Percentiles rank a stretch among this genome's conserved stretches.
Conservation (phyloP, 2,888 invertebrate genomes). For the Xanthostigma xanthostigma region DNA sequence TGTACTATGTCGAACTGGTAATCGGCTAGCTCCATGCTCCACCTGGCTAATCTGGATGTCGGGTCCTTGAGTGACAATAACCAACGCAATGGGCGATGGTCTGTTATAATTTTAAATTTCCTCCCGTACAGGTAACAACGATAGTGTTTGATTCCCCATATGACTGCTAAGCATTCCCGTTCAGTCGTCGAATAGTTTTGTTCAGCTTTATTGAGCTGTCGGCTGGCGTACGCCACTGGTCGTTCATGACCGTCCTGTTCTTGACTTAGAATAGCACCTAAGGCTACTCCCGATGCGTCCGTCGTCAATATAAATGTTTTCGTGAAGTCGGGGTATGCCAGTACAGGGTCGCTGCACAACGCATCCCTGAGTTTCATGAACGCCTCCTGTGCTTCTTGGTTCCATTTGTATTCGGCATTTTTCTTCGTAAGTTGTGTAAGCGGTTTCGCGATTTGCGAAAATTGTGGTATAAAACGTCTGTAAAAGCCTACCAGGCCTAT, state of each 20-base stretch:
- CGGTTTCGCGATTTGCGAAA: conserved; percentile 11
- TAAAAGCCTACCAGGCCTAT: conserved; percentile 13
- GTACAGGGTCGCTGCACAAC: background rate
- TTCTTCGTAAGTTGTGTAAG: conserved; percentile 2
- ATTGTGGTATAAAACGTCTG: conserved; percentile 11
- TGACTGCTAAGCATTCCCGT: conserved; percentile 10
- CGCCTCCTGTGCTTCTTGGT: background rate
- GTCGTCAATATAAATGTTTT: conserved; percentile 8
- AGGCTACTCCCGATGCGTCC: conserved; percentile 11
- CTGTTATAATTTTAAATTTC: conserved; percentile 7
- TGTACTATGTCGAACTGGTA: too few relatives aligned
- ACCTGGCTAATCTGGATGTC: too few relatives aligned
- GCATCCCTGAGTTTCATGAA: background rate
- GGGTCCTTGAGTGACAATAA: too few relatives aligned
- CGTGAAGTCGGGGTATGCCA: background rate
- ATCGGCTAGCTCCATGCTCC: too few relatives aligned
- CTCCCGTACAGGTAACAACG: conserved; percentile 11
- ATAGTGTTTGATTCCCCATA: conserved; percentile 13
- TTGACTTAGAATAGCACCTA: conserved; percentile 16
- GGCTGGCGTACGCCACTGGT: conserved; percentile 11
- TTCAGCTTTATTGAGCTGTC: conserved; percentile 10
- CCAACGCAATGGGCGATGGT: background rate
- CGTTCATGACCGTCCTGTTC: conserved; percentile 9
- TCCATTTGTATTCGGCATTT: background rate
- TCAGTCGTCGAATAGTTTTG: conserved; percentile 11